phyloP scores from a whole-genome alignment of 1,140 invertebrate species.

The Hylaeus anthracinus region DNA sequence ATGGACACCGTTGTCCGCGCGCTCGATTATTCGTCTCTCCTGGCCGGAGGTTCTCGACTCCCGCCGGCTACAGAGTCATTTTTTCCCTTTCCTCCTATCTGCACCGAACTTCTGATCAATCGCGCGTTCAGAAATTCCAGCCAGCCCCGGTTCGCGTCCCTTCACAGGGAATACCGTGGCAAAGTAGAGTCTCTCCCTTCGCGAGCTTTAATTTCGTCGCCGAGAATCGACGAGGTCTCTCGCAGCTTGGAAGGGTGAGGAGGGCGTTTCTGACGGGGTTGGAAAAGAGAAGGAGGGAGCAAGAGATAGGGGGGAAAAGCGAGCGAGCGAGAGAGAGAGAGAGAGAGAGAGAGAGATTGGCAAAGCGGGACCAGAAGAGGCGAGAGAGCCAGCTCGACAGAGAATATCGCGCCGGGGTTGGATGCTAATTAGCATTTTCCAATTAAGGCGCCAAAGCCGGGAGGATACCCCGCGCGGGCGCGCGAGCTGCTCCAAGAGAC shows the following conservation, averaged over 20 bases:
- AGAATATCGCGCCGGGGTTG: constrained; percentile 62
- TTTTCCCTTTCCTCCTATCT: neutral
- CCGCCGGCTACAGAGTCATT: constrained; percentile 1
- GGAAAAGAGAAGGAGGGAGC: constrained; percentile 7
- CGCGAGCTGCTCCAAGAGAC: constrained; percentile 52
- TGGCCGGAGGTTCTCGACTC: constrained; percentile 9
- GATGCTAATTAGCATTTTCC: constrained; percentile 70
- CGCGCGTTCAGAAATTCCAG: constrained; percentile 26
- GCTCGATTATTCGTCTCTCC: neutral
- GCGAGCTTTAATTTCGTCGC: constrained; percentile 63
- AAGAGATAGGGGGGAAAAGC: neutral
- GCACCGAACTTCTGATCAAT: constrained; percentile 46
- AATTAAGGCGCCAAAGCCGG: constrained; percentile 64
- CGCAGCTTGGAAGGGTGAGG: constrained; percentile 19
- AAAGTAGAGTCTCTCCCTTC: constrained; percentile 50
- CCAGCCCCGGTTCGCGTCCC: constrained; percentile 7
- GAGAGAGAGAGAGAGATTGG: neutral
- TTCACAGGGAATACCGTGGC: constrained; percentile 16
- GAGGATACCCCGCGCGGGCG: constrained; percentile 25
- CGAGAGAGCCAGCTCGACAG: constrained; percentile 50
- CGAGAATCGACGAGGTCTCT: constrained; percentile 39
- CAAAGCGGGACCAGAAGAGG: neutral
- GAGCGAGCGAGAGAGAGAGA: neutral
- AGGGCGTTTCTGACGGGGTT: constrained; percentile 20
- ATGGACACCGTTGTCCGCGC: neutral